Evolutionary conservation across 2,113 vertebrate species (phyloP), one percentile per base, ranked within the genome.

Genomic region (Nesoenas mayeri): DNA sequence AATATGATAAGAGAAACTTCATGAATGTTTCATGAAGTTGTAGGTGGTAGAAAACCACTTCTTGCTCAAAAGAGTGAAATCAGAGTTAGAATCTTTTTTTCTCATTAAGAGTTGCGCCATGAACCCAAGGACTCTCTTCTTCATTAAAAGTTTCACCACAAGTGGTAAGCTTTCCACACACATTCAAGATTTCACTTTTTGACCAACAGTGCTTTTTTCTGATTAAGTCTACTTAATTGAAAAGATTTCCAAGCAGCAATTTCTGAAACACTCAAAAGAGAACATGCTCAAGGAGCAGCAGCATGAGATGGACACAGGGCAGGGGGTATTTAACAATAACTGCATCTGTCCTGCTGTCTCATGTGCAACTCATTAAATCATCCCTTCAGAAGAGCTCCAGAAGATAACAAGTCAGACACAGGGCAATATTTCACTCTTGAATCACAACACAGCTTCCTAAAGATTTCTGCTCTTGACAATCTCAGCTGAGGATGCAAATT

Each of bases 1-100:
- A 82, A 18, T 7, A 50, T 20, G 36, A 36, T 12, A 60, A 40
- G 34, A 89, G 54, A 80, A 80, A 79, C 21, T 65, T 88, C 29
- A 91, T 74, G 31, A 84, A 78, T 79, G 61, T 91, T 86, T 93
- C 79, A 94, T 89, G 50, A 94, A 95, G 61, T 17, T 77, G 48
- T 58, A 80, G 86, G 81, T 79, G 87, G 70, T 25, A 73, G 62
- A 91, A 92, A 95, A 79, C 38, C 48, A n/a, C 19, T 91, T 87
- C 75, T 82, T 83, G 57, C 42, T 92, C 38, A 79, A 57, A 88
- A 67, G 56, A 88, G 53, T 26, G 78, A 73, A 72, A 51, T 47
- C 16, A n/a, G 28, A 87, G 17, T 54, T 62, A 12, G 5, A 64
- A 42, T 64, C 2, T 25, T 44, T 44, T 61, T 58, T 67, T 54